These are phyloP conservation scores for Desmodus rotundus DNA, from an alignment of 2,113 vertebrate genomes.

Conservation along the genomic window DNA sequence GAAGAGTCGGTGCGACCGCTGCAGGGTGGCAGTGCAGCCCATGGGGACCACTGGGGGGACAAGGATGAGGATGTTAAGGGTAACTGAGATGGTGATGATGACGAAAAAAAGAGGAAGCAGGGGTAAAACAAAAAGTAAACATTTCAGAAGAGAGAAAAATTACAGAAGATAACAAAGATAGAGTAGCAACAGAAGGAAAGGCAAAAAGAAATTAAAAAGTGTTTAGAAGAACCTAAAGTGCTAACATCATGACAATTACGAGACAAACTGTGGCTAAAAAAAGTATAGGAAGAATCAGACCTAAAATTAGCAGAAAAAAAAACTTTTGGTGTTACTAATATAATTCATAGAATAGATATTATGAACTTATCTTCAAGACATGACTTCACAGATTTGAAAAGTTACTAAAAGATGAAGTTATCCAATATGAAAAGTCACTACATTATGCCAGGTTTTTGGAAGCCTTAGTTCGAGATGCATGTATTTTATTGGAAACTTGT, in stretches of 20 bases:
- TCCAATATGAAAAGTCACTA: constrained; percentile 92
- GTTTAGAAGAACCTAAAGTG: neutral
- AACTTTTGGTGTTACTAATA: constrained; percentile 84
- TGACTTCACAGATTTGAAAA: constrained; percentile 98
- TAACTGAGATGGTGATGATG: neutral
- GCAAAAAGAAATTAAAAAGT: neutral
- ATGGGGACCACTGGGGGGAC: too few relatives aligned
- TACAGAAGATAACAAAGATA: neutral
- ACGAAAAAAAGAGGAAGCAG: neutral
- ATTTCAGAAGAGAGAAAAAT: neutral
- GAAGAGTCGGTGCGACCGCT: too few relatives aligned
- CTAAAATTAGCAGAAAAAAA: neutral
- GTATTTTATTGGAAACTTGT: constrained; percentile 97
- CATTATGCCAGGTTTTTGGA: constrained; percentile 96
- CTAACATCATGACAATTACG: neutral
- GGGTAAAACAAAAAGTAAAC: too few relatives aligned
- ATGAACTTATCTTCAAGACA: constrained; percentile 97
- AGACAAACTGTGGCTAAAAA: neutral
- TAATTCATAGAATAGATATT: constrained; percentile 91
- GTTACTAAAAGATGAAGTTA: constrained; percentile 95
- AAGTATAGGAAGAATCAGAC: neutral
- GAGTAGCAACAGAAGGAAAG: neutral
- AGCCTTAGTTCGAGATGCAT: constrained; percentile 92
- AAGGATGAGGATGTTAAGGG: too few relatives aligned
- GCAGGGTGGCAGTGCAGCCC: too few relatives aligned